Evolutionary conservation across 2,888 invertebrate genomes (phyloP).

Genomic region (Desoria tigrina): DNA sequence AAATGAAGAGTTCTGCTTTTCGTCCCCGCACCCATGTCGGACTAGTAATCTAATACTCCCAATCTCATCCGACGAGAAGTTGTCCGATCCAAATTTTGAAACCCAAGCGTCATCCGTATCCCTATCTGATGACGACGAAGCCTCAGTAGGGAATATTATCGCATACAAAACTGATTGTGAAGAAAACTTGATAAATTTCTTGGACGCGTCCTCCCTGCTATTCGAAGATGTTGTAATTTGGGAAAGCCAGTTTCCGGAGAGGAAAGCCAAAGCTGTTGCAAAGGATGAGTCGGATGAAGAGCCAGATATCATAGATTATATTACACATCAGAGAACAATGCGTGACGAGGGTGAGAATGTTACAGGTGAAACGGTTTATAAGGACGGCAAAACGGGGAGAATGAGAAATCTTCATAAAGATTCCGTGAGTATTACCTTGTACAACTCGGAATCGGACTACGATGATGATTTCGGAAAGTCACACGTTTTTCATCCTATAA

Average conservation of each 20-base stretch:
- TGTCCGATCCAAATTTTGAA: no score
- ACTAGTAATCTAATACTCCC: no score
- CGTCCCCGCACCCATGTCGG: no score
- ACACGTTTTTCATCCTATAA: background rate
- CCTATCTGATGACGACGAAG: no score
- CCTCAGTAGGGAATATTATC: no score
- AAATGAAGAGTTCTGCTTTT: no score
- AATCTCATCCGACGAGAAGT: no score
- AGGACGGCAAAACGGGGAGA: background rate
- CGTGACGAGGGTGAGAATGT: background rate
- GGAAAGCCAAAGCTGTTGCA: background rate
- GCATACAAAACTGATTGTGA: no score
- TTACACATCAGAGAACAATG: background rate
- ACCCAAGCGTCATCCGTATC: no score
- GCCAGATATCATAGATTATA: background rate
- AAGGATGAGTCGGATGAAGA: background rate
- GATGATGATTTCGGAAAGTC: constrained; percentile 6
- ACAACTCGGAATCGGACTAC: background rate
- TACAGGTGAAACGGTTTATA: background rate
- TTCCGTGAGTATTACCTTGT: background rate
- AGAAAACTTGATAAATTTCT: no score
- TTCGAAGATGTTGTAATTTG: background rate
- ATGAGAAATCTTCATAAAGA: background rate
- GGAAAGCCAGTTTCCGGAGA: background rate
- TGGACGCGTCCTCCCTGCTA: background rate